These are phyloP conservation scores for Aphis gossypii DNA, from an alignment of 1,140 invertebrate genomes.

Conservation along the genomic window DNA sequence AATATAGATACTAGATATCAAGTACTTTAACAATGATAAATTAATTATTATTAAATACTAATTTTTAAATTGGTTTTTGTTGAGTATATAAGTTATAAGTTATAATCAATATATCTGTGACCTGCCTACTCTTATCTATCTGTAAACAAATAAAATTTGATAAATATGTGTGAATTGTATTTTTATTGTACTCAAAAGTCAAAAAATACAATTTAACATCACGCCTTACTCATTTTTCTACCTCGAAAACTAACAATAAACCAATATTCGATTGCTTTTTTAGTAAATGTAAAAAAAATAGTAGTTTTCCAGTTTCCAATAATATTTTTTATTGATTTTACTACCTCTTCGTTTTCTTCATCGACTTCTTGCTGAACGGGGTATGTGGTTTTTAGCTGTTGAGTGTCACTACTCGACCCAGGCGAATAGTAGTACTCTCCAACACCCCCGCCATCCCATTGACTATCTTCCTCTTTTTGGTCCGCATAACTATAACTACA, in stretches of 20 bases:
- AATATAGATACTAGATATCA: not conserved
- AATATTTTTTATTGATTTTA: conserved; percentile 25
- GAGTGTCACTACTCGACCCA: conserved; percentile 47
- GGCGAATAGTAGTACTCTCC: conserved; percentile 49
- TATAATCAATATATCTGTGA: not conserved
- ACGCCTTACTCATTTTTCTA: not conserved
- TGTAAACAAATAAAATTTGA: not conserved
- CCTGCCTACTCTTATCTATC: not conserved
- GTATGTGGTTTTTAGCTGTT: conserved; percentile 44
- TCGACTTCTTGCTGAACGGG: conserved; percentile 47
- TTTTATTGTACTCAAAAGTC: conserved; percentile 14
- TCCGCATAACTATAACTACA: conserved; percentile 49
- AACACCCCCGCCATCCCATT: conserved; percentile 48
- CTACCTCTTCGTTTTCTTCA: conserved; percentile 51
- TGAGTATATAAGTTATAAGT: not conserved
- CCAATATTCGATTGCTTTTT: not conserved
- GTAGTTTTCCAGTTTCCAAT: not conserved
- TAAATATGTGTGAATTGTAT: not conserved
- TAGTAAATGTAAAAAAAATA: conserved; percentile 27
- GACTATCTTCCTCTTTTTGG: conserved; percentile 51
- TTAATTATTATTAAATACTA: not conserved
- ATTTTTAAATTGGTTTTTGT: not conserved
- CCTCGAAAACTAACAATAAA: not conserved
- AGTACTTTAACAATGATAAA: not conserved
- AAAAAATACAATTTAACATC: conserved; percentile 12